These are phyloP conservation scores for Vanessa atalanta DNA, from an alignment of 1,140 invertebrate species.

Conservation along the genomic window DNA sequence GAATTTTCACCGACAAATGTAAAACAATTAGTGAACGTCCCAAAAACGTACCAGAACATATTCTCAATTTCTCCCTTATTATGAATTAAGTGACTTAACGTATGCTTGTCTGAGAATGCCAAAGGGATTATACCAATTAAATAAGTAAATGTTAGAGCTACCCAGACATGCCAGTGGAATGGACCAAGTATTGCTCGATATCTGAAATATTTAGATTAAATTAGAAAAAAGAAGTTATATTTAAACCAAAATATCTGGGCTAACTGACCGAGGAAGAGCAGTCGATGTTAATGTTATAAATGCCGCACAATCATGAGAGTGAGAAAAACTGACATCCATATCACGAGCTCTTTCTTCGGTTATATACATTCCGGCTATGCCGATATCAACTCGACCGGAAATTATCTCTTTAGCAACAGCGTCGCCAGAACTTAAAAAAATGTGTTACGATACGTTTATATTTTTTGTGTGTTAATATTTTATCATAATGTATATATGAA, in stretches of 20 bases:
- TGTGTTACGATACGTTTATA: not conserved
- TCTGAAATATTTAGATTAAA: constrained; percentile 66
- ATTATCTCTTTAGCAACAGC: constrained; percentile 80
- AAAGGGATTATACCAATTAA: constrained; percentile 86
- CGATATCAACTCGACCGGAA: constrained; percentile 81
- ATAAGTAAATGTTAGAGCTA: constrained; percentile 85
- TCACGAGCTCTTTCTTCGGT: constrained; percentile 80
- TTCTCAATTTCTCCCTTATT: constrained; percentile 86
- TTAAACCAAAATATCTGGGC: not conserved
- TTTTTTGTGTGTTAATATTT: not conserved
- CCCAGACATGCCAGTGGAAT: constrained; percentile 89
- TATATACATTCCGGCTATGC: constrained; percentile 85
- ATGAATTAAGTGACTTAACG: constrained; percentile 83
- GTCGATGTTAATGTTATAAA: constrained; percentile 88
- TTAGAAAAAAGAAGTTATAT: not conserved
- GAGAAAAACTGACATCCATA: constrained; percentile 82
- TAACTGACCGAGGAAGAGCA: constrained; percentile 84
- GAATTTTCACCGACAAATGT: constrained; percentile 85
- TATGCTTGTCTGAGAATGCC: constrained; percentile 85
- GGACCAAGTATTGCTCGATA: constrained; percentile 91
- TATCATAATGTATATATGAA: not conserved
- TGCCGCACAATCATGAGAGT: constrained; percentile 86
- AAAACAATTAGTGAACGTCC: constrained; percentile 90
- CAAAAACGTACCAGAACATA: constrained; percentile 91
- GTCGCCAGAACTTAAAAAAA: constrained; percentile 78